Percentiles rank a stretch among this genome's conserved stretches.
Evolutionary conservation across 2,113 vertebrate genomes (phyloP).

Genomic region (Tor tambroides): DNA sequence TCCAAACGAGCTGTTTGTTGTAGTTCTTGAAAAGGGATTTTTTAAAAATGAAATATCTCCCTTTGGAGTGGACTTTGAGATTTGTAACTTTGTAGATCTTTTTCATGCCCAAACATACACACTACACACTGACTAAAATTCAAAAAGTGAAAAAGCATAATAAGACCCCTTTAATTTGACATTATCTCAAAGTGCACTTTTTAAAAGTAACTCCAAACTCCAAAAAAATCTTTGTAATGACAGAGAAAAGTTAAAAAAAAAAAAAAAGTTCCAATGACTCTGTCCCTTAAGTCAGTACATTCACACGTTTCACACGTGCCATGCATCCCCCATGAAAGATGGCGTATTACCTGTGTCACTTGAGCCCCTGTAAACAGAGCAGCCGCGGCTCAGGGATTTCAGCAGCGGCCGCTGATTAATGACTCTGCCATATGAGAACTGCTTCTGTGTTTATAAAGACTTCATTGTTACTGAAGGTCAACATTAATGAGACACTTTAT

Average conservation of each 20-base stretch:
- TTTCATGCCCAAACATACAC: too few relatives aligned
- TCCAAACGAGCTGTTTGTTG: too few relatives aligned
- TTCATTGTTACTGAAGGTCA: constrained; percentile 36
- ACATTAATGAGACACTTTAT: constrained; percentile 52
- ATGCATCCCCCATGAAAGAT: not conserved
- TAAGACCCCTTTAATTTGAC: too few relatives aligned
- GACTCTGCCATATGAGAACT: constrained; percentile 35
- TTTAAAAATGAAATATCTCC: too few relatives aligned
- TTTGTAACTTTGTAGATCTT: too few relatives aligned
- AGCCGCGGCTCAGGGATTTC: constrained; percentile 7
- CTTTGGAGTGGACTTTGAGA: too few relatives aligned
- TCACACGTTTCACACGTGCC: not conserved
- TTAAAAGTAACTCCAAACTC: too few relatives aligned
- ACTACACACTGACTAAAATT: too few relatives aligned
- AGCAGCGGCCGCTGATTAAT: constrained; percentile 39
- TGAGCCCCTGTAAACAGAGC: constrained; percentile 23
- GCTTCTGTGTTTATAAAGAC: constrained; percentile 38
- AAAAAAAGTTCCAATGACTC: not conserved
- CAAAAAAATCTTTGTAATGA: not conserved
- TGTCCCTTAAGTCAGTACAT: not conserved
- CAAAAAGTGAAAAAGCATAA: too few relatives aligned
- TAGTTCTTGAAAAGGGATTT: too few relatives aligned
- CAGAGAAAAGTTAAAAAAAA: not conserved
- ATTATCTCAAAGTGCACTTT: too few relatives aligned
- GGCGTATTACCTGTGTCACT: not conserved